Conservation (phyloP, 2,113 vertebrate species). For the Carassius auratus region DNA sequence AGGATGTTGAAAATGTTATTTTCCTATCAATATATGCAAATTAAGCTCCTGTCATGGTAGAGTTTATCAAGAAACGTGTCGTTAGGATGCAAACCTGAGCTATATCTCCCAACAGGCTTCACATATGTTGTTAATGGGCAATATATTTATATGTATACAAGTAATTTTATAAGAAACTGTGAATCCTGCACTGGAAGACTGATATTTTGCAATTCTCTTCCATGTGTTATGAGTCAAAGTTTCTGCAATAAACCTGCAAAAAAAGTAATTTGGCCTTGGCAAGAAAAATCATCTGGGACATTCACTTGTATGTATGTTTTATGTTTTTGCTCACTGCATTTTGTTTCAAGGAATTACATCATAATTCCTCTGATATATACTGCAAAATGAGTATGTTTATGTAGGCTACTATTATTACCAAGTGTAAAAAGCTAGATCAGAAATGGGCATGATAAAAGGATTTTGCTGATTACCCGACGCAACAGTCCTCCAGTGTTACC, state of each 20-base stretch:
- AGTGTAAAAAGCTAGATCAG: background rate
- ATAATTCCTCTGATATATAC: background rate
- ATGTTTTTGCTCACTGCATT: background rate
- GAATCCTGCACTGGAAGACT: constrained; percentile 78
- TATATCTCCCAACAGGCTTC: background rate
- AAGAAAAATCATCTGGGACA: background rate
- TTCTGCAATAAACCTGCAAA: constrained; percentile 56
- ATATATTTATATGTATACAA: background rate
- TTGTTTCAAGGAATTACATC: background rate
- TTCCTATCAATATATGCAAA: constrained; percentile 5
- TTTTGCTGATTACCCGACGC: constrained; percentile 43
- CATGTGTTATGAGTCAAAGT: constrained; percentile 80
- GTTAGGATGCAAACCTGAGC: constrained; percentile 21
- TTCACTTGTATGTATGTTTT: background rate
- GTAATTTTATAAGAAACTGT: constrained; percentile 66
- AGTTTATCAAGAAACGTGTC: constrained; percentile 16
- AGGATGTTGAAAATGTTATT: constrained; percentile 24
- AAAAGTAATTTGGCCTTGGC: constrained; percentile 23
- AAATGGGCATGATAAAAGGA: constrained; percentile 23
- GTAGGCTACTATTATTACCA: too few species aligned
- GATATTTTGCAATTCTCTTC: constrained; percentile 69
- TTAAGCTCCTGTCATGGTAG: background rate
- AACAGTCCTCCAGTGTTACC: constrained; percentile 49
- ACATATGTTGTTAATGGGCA: background rate
- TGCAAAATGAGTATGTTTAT: background rate